phyloP scores from a whole-genome alignment of 2,113 vertebrate genomes.

The Arenaria interpres region DNA sequence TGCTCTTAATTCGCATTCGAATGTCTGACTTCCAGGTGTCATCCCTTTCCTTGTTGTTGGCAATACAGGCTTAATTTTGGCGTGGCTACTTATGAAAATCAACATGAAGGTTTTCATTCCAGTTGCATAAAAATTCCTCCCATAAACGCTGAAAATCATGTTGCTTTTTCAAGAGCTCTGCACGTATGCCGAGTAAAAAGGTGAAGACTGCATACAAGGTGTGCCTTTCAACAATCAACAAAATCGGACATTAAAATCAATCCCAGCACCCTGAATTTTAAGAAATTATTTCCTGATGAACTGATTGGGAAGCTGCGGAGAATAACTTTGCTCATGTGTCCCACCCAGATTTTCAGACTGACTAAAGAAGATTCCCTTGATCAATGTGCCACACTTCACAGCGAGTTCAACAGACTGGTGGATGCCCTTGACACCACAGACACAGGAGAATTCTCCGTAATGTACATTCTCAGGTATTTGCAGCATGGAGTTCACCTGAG shows the following conservation, averaged over 20 bases:
- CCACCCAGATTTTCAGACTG: background rate
- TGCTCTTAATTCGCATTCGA: background rate
- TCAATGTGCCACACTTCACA: background rate
- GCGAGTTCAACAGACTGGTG: background rate
- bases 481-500: background rate
- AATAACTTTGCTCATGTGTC: background rate
- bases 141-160: fast-evolving
- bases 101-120: background rate
- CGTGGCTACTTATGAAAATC: background rate
- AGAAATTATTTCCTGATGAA: background rate
- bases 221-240: background rate
- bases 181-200: background rate
- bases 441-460: background rate
- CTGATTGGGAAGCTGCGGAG: background rate
- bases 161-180: background rate
- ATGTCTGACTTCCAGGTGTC: background rate
- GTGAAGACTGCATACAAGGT: background rate
- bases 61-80: background rate
- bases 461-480: background rate
- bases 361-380: background rate
- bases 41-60: background rate
- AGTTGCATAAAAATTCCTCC: background rate
- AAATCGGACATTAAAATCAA: background rate
- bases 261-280: background rate
- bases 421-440: background rate